These are phyloP conservation scores for Crossocerus cetratus DNA, from an alignment of 2,888 invertebrate species.

Conservation along the genomic window DNA sequence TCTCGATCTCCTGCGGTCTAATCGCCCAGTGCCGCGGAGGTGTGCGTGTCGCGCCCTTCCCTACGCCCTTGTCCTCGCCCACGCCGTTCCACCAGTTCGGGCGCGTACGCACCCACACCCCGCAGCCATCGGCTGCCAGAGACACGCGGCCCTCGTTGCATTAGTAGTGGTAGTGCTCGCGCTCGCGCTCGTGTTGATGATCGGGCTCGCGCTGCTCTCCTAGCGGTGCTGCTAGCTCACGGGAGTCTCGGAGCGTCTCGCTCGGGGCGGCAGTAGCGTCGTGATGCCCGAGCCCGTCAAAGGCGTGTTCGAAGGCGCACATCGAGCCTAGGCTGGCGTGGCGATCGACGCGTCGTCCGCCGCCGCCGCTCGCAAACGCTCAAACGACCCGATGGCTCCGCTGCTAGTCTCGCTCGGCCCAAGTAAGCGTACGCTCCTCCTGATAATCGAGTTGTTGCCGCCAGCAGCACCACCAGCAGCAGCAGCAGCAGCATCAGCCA, in stretches of 20 bases:
- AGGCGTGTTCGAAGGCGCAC: background rate
- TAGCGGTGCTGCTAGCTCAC: too few species aligned
- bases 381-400: too few species aligned
- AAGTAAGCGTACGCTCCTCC: too few species aligned
- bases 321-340: constrained; percentile 9
- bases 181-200: background rate
- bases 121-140: too few species aligned
- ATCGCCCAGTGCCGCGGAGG: constrained; percentile 41
- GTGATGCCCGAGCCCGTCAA: constrained; percentile 2
- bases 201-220: background rate
- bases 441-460: background rate
- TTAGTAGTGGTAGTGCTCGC: background rate
- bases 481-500: too few species aligned
- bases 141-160: too few species aligned
- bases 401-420: too few species aligned
- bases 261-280: too few species aligned
- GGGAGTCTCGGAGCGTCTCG: too few species aligned
- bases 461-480: too few species aligned
- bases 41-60: constrained; percentile 33
- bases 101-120: background rate
- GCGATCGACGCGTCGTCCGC: constrained; percentile 14
- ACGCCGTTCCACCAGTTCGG: constrained; percentile 19
- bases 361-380: constrained; percentile 7
- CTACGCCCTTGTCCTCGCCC: constrained; percentile 56
- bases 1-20: constrained; percentile 36